Base-by-base conservation (phyloP, 2,113 vertebrate genomes). In the Peromyscus californicus region DNA sequence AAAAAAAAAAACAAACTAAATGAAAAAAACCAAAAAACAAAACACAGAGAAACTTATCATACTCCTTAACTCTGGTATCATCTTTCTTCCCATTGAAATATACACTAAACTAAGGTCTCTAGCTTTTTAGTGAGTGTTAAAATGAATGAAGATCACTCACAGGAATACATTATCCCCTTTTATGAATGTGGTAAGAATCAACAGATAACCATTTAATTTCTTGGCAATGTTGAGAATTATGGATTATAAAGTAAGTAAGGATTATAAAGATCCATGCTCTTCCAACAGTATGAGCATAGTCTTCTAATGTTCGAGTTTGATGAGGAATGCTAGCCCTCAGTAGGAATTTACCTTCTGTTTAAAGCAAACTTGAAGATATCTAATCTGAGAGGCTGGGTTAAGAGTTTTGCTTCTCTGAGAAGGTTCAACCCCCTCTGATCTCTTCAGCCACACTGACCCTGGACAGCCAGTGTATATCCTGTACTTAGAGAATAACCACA, bases 121-220 rank as follows among this genome's bases (percentile, higher is more conserved):
- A 22, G 8, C 63, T 59, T 89, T 94, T 84, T 42, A 42, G n/a
- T 61, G 57, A 42, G 57, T 84, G n/a, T 61, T 42, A 17, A 39
- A 42, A 61, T 61, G 36, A 83, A 26, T n/a, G n/a, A 61, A 29
- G 48, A 12, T 26, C 48, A 89, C 6, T 11, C 65, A 65, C 33
- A 91, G 54, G 83, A 31, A n/a, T 72, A 11, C 3, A 3, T 83
- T 92, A 87, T 88, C 9, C 1, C 26, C 9, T 51, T 67, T 86
- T 39, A 59, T 33, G 72, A 63, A 16, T 70, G 31, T 11, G 59
- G 19, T 15, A 89, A 96, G 67, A 26, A 42, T 76, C 89, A 61
- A 57, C 89, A 86, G 39, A 61, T 29, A 94, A 67, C 9, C 26
- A 48, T 93, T 90, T 70, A 87, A 74, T 39, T 86, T 95, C n/a